A percentile compares a stretch with the other conserved stretches of the same genome.
These are phyloP conservation scores for Cyphomyrmex costatus DNA, from an alignment of 1,140 invertebrate genomes.

Conservation along the genomic window DNA sequence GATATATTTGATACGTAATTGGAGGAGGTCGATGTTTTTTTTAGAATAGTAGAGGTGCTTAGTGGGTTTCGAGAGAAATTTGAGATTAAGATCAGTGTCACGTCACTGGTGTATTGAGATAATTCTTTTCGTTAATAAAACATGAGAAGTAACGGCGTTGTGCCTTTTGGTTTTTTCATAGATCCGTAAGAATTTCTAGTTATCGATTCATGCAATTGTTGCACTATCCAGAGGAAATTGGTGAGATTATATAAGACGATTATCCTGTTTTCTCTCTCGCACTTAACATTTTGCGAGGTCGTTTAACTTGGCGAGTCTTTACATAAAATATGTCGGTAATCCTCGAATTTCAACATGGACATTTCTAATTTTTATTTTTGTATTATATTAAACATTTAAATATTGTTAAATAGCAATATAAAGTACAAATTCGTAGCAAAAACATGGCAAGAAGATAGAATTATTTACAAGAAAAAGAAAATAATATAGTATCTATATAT, in stretches of 20 bases:
- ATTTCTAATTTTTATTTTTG: constrained; percentile 4
- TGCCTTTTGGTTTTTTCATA: not conserved
- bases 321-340: constrained; percentile 42
- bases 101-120: not conserved
- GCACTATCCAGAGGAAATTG: not conserved
- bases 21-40: not conserved
- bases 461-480: not conserved
- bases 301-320: constrained; percentile 54
- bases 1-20: not conserved
- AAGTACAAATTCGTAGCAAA: not conserved
- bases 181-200: not conserved
- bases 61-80: not conserved
- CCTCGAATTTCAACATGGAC: constrained; percentile 1
- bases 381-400: not conserved
- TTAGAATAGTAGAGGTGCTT: not conserved
- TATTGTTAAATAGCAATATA: not conserved
- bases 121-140: not conserved
- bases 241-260: constrained; percentile 48
- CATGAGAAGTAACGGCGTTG: not conserved
- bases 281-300: constrained; percentile 41
- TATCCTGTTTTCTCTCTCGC: constrained; percentile 1
- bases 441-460: not conserved
- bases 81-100: not conserved
- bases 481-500: not conserved
- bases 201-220: constrained; percentile 19